Base-by-base conservation (phyloP, 2,888 invertebrate species). In the Hirtodrosophila histrioides region DNA sequence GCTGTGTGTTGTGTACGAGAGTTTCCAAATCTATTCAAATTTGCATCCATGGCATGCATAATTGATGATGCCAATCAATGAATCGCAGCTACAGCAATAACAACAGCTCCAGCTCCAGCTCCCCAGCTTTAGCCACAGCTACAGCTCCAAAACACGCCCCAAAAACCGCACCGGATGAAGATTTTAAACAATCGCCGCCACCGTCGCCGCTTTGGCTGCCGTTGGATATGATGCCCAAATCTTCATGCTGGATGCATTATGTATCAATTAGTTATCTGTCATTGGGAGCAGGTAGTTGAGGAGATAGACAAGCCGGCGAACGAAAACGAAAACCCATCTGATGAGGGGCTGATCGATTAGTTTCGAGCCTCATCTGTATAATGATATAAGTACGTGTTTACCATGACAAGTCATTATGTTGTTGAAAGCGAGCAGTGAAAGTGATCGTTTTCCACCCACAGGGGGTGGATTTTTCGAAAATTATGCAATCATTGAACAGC, bases 51-150 rank as follows among this genome's bases (percentile, higher is more conserved):
- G 23, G 71, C 65, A 45, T 67, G 66, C 75, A 75, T 71, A 75
- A 81, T 69, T 48, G 35, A 53, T 71, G 78, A 75, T 68, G 56
- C 53, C 69, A 85, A 80, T 82, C 79, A 80, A 85, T 82, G 78
- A 60, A 56, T 66, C 33, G 31, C 31, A 8, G 9, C 31, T 9
- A 31, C 31, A 31, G 8, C 31, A 31, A 31, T 7, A 27, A 6
- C 27, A 27, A 27, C 31, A 31, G 31, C 31, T 45, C 44, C 11
- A 27, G 33, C 54, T 44, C 36, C 68, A 40, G 44, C 24, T n/a
- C 12, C 43, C 37, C 35, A 35, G 31, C 31, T 31, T 9, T 36
- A 45, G 11, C 17, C 3, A 4, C 40, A 45, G 11, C 17, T 27
- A 4, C 27, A 27, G 27, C 27, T 27, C 1, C 2, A n/a, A 45